Conservation (phyloP, 2,888 invertebrate species). For the Torymus auratus region DNA sequence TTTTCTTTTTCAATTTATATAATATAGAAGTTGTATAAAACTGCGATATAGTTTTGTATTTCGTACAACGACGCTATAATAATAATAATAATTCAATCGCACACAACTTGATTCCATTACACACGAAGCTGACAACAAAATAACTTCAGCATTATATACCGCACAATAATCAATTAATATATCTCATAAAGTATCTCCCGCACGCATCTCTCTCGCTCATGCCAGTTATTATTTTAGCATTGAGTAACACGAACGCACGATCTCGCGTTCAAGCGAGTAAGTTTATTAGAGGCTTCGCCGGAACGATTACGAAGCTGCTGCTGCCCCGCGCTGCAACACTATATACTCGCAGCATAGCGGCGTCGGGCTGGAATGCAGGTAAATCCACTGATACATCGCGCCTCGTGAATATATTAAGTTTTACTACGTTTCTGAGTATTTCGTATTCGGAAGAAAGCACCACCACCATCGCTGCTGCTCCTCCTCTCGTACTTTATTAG, state of each 20-base stretch:
- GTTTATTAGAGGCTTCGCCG: neutral
- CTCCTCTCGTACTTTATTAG: neutral
- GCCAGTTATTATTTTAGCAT: conserved; percentile 7
- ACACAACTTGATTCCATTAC: too few species aligned
- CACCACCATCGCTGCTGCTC: too few species aligned
- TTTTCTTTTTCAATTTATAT: neutral
- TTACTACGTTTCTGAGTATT: conserved; percentile 25
- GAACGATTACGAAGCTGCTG: conserved; percentile 11
- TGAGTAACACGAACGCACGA: neutral
- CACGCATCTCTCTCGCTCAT: neutral
- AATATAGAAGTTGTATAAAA: neutral
- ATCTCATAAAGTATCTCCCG: neutral
- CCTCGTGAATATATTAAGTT: conserved; percentile 37
- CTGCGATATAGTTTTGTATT: too few species aligned
- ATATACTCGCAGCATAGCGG: neutral
- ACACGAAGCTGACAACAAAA: too few species aligned
- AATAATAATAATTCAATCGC: too few species aligned
- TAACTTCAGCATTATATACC: too few species aligned
- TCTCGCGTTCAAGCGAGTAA: neutral
- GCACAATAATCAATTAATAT: too few species aligned
- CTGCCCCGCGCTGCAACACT: neutral
- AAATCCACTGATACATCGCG: conserved; percentile 32
- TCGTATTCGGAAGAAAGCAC: neutral
- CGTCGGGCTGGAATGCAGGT: conserved; percentile 17
- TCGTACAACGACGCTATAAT: too few species aligned